Evolutionary conservation across 2,113 vertebrate species (phyloP), one percentile per base, ranked within the genome.

Genomic region (Pelodiscus sinensis): DNA sequence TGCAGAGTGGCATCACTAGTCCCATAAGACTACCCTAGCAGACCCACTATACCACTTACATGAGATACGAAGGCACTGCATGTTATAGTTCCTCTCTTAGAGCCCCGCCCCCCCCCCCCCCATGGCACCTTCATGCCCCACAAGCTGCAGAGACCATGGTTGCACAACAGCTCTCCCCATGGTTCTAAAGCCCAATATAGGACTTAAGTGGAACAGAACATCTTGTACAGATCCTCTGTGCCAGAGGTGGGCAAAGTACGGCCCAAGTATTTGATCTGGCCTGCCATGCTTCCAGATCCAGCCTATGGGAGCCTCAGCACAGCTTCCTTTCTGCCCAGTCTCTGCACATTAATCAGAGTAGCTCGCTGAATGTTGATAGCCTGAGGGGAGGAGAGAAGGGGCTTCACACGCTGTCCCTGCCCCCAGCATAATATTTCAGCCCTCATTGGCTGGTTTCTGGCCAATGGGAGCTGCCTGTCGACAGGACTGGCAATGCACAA

Each of bases 171-270:
- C 79, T 82, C 81, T 92, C 94, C 44, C 68, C 31, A 71, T 38
- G 86, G 83, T 57, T 51, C 75, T 75, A 25, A 25, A 56, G 25
- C 73, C 54, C n/a, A 44, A 54, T 92, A n/a, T 79, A 90, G 80
- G 87, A 92, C 73, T 84, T 94, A 88, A 82, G 87, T 86, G 75
- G 71, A 27, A 50, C 3, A 6, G 21, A 85, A 88, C 77, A 56
- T 88, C 84, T 90, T 90, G 85, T 90, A 85, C 57, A 81, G 86
- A 73, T 38, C 90, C 89, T 87, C 80, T 94, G 87, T 88, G 52
- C 35, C 81, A 91, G 24, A 58, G 44, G 44, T 44, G 44, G 44
- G 44, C 44, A 44, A 44, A 44, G 5, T 44, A 44, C 7, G 44
- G 44, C 44, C 44, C 44, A 44, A 44, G 4, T 5, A 44, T 44